phyloP scores from a whole-genome alignment of 2,113 vertebrate species.

The Platycercus adscitus region DNA sequence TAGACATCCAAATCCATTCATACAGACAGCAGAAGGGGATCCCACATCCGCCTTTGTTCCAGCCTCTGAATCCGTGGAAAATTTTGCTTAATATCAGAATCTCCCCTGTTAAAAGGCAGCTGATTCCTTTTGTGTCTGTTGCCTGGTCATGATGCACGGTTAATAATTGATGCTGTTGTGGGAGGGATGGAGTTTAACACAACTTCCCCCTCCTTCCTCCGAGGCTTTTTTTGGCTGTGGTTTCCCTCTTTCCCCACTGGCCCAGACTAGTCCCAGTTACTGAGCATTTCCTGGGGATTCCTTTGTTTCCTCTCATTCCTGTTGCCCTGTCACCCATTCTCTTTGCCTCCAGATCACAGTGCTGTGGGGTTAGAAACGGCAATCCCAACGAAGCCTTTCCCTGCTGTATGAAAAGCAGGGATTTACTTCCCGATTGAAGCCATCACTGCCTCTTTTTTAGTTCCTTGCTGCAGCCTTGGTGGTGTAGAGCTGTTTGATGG shows the following conservation, averaged over 20 bases:
- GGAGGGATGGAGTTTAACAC: background rate
- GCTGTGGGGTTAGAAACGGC: background rate
- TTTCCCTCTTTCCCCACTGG: background rate
- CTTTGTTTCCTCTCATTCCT: conserved; percentile 3
- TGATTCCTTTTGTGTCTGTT: background rate
- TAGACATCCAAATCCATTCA: fast-evolving
- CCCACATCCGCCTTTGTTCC: background rate
- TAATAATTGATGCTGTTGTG: background rate
- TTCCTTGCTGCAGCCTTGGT: background rate
- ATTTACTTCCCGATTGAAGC: background rate
- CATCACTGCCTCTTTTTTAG: no score
- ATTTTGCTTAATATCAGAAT: background rate
- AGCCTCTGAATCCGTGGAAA: background rate
- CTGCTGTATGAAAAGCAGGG: background rate
- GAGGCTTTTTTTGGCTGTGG: background rate
- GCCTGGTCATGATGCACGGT: background rate
- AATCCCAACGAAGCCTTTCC: fast-evolving
- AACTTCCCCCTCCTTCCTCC: conserved; percentile 4
- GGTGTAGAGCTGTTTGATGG: background rate
- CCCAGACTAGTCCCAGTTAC: background rate
- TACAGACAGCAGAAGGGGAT: background rate
- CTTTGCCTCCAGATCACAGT: background rate
- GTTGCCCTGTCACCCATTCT: background rate
- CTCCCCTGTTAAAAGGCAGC: background rate
- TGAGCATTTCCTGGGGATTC: conserved; percentile 37